A percentile compares a stretch with the other conserved stretches of the same genome.
Conservation (phyloP, 2,113 vertebrate genomes). For the Argyrosomus japonicus region DNA sequence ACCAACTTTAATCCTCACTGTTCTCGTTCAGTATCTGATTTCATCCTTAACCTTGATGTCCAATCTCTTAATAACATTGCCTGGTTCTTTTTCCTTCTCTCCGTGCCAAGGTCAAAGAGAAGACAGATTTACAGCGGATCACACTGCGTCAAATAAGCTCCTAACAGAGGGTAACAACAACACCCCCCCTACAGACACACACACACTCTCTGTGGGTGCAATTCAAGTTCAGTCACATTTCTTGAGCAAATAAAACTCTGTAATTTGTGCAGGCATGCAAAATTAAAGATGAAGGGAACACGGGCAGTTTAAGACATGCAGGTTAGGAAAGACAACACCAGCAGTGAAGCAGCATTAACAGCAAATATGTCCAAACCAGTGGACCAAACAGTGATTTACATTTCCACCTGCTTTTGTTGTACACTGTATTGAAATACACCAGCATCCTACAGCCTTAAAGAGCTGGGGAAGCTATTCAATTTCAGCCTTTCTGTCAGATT, state of each 20-base stretch:
- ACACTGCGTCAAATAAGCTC: conserved; percentile 58
- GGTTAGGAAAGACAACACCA: conserved; percentile 16
- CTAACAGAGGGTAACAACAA: conserved; percentile 41
- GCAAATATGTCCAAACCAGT: neutral
- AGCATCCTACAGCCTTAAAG: neutral
- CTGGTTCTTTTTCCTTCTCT: conserved; percentile 32
- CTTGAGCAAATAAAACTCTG: conserved; percentile 52
- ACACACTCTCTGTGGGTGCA: conserved; percentile 12
- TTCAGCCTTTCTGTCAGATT: conserved; percentile 4
- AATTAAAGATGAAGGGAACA: conserved; percentile 36
- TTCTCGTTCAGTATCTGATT: conserved; percentile 35
- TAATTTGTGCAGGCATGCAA: conserved; percentile 44
- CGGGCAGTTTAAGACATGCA: conserved; percentile 34
- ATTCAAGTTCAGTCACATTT: conserved; percentile 65
- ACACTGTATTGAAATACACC: neutral
- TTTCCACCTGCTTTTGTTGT: neutral
- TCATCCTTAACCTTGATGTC: conserved; percentile 43
- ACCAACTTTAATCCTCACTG: conserved; percentile 30
- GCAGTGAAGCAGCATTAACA: neutral
- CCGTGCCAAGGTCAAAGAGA: conserved; percentile 70
- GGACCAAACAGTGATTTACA: conserved; percentile 5
- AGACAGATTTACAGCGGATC: conserved; percentile 63
- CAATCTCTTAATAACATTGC: conserved; percentile 42
- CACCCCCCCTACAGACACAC: neutral
- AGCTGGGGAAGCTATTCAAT: neutral